phyloP scores from a whole-genome alignment of 2,113 vertebrate genomes.

The Python bivittatus region DNA sequence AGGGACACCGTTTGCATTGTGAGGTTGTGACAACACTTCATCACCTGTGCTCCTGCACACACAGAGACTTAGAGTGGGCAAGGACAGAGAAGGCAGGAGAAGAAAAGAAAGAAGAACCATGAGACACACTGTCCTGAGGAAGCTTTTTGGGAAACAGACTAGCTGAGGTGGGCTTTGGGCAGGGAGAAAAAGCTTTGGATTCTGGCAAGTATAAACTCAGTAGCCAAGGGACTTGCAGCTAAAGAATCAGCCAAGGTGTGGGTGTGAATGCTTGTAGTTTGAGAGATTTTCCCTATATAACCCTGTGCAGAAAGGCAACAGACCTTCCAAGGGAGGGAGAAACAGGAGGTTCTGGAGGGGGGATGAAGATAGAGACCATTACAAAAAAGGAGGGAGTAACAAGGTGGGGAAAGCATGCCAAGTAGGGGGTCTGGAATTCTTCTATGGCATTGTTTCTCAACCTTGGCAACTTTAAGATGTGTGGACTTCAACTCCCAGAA shows the following conservation, averaged over 20 bases:
- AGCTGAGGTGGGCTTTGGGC: too few species aligned
- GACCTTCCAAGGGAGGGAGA: background rate
- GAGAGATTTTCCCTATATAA: background rate
- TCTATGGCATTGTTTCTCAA: background rate
- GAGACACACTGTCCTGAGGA: too few species aligned
- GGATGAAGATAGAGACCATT: background rate
- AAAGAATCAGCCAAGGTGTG: background rate
- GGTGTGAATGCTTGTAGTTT: background rate
- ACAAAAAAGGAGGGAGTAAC: background rate
- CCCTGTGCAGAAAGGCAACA: background rate
- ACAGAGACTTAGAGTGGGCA: too few species aligned
- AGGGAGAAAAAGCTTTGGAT: too few species aligned
- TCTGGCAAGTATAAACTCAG: background rate
- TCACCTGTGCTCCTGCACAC: too few species aligned
- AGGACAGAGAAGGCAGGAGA: too few species aligned
- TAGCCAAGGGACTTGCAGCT: background rate
- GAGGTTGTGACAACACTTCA: background rate
- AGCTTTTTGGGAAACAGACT: too few species aligned
- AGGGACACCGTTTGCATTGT: background rate
- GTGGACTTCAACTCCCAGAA: background rate
- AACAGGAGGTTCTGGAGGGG: background rate
- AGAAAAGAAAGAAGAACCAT: too few species aligned
- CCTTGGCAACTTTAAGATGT: background rate
- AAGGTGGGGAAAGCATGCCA: background rate
- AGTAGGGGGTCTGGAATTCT: background rate